Percentiles rank a stretch among this genome's conserved stretches.
phyloP scores from a whole-genome alignment of 2,797 vertebrate species.

The Eidolon dupreanum region DNA sequence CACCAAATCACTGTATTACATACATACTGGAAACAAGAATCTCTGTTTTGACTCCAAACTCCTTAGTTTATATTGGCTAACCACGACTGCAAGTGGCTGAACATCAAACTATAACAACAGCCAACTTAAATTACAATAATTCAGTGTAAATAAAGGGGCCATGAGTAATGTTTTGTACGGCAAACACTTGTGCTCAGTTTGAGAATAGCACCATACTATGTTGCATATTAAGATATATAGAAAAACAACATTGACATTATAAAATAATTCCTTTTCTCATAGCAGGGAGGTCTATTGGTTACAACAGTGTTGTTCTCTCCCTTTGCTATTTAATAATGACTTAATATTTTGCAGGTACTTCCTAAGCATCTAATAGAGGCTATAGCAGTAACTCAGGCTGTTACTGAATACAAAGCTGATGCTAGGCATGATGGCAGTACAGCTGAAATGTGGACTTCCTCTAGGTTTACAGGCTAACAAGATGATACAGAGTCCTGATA shows the following conservation, averaged over 20 bases:
- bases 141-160: neutral
- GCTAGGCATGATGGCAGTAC: fast-evolving
- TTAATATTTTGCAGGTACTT: neutral
- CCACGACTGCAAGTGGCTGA: neutral
- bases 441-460: neutral
- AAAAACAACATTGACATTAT: neutral
- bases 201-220: neutral
- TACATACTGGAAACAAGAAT: neutral
- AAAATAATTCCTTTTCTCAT: neutral
- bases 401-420: neutral
- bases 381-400: neutral
- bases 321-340: neutral
- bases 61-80: neutral
- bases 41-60: neutral
- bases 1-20: neutral
- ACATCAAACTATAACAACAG: neutral
- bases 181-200: neutral
- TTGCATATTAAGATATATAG: neutral
- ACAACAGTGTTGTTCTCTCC: neutral
- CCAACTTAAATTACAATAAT: neutral
- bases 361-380: neutral
- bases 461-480: neutral
- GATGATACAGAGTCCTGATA: neutral
- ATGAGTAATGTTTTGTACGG: neutral
- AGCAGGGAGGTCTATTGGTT: neutral